Evolutionary conservation across 2,797 vertebrate species (phyloP).

Genomic region (Antrozous pallidus): DNA sequence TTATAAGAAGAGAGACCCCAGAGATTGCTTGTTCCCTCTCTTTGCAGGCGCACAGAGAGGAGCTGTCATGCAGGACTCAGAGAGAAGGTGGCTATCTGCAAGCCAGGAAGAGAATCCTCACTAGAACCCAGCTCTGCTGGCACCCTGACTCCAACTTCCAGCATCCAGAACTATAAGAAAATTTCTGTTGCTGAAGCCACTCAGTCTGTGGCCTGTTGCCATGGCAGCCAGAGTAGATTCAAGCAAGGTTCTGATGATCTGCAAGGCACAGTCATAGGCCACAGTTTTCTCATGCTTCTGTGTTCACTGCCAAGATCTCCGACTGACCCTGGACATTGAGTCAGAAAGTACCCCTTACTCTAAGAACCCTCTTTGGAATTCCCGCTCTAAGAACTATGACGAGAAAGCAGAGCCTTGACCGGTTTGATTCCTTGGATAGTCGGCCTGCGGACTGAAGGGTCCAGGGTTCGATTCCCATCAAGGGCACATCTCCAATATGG

Average conservation of each 20-base stretch:
- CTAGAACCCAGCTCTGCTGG: accelerated
- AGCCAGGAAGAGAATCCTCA: accelerated
- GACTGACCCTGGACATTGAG: accelerated
- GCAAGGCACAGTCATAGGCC: not conserved
- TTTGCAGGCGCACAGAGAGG: not conserved
- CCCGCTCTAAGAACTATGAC: not conserved
- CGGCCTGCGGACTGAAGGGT: too few species aligned
- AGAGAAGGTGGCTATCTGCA: accelerated
- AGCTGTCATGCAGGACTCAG: not conserved
- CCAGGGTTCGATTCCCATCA: too few species aligned
- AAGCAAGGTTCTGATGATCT: not conserved
- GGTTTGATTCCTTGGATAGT: too few species aligned
- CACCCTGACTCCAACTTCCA: not conserved
- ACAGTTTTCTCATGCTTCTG: accelerated
- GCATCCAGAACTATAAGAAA: not conserved
- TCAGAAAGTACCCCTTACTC: not conserved
- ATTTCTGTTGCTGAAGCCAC: not conserved
- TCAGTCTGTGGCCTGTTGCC: not conserved
- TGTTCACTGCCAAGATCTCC: accelerated
- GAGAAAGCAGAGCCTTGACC: not conserved
- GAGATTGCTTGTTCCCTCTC: not conserved
- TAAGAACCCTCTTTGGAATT: not conserved
- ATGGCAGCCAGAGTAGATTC: accelerated
- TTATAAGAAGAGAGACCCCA: not conserved
- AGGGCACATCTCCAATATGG: too few species aligned